Conservation (phyloP, 2,113 vertebrate species). For the Sapajus apella region DNA sequence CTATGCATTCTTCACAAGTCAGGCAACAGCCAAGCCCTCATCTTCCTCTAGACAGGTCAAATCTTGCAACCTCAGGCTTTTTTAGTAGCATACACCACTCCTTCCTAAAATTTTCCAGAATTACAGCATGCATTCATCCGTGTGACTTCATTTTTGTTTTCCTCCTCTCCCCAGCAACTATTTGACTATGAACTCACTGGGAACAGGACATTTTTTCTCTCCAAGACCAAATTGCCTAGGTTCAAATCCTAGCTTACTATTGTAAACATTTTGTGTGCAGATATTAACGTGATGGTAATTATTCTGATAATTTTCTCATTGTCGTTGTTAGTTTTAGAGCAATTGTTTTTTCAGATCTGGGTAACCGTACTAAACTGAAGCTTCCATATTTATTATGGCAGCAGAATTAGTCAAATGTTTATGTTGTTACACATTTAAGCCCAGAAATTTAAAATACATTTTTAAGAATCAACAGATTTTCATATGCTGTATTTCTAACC, state of each 20-base stretch:
- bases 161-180: not conserved
- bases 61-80: not conserved
- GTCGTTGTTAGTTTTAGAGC: not conserved
- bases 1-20: not conserved
- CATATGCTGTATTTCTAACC: not conserved
- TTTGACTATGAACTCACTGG: not conserved
- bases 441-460: constrained; percentile 26
- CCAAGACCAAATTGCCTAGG: not conserved
- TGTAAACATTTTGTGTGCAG: not conserved
- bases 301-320: not conserved
- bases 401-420: not conserved
- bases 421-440: not conserved
- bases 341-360: not conserved
- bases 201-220: not conserved
- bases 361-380: not conserved
- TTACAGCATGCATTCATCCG: not conserved
- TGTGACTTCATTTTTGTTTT: not conserved
- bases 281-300: not conserved
- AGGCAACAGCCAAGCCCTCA: not conserved
- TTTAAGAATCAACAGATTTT: not conserved
- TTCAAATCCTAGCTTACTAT: not conserved
- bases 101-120: not conserved
- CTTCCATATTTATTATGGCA: not conserved
- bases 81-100: not conserved
- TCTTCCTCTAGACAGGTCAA: not conserved